Evolutionary conservation across 2,888 invertebrate genomes (phyloP).

Genomic region (Furcula furcula): DNA sequence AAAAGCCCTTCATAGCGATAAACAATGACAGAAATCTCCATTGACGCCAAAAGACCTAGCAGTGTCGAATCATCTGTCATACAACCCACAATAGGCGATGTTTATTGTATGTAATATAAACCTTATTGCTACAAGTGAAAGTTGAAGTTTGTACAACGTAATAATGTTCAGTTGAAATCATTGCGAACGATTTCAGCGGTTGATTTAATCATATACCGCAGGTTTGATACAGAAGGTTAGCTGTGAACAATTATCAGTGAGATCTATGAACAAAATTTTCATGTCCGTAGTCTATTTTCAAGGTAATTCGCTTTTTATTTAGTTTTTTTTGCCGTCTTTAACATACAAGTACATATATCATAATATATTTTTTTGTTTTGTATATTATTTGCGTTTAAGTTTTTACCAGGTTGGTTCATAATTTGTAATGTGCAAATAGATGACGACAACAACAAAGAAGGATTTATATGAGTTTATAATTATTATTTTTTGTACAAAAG

Average conservation of each 20-base stretch:
- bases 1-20: constrained; percentile 21
- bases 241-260: neutral
- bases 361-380: no score
- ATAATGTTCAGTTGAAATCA: constrained; percentile 38
- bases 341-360: no score
- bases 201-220: constrained; percentile 7
- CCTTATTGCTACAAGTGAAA: neutral
- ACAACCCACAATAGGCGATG: constrained; percentile 11
- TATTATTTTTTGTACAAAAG: no score
- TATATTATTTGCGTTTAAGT: no score
- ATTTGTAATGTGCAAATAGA: no score
- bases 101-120: neutral
- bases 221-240: neutral
- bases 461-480: no score
- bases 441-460: no score
- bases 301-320: no score
- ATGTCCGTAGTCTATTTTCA: no score
- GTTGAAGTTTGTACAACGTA: constrained; percentile 16
- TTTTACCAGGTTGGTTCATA: no score
- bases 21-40: constrained; percentile 31
- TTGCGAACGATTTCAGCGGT: constrained; percentile 41
- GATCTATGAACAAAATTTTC: no score
- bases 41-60: constrained; percentile 34
- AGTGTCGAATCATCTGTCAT: constrained; percentile 42
- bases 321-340: no score